Percentiles rank a stretch among this genome's conserved stretches.
These are phyloP conservation scores for Calidris pygmaea DNA, from an alignment of 2,113 vertebrate genomes.

Conservation along the genomic window DNA sequence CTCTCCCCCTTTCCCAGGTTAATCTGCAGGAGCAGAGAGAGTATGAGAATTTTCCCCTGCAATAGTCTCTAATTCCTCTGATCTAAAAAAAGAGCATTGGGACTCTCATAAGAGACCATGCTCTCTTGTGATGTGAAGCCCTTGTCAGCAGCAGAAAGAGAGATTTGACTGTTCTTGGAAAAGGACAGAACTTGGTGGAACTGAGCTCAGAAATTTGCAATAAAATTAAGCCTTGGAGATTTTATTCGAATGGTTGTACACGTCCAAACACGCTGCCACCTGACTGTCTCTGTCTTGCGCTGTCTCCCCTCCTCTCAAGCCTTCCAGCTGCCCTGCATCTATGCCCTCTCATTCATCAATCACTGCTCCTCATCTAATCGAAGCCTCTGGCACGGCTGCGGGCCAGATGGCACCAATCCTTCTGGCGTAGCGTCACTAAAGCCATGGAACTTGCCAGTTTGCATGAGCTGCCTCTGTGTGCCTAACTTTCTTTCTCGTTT, in stretches of 20 bases:
- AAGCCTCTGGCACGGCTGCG: neutral
- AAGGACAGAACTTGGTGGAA: neutral
- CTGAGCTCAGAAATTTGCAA: neutral
- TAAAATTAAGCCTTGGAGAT: neutral
- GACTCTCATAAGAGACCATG: neutral
- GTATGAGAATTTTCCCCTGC: neutral
- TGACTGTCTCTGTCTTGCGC: neutral
- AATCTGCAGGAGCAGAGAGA: neutral
- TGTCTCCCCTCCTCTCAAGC: neutral
- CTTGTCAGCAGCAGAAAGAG: neutral
- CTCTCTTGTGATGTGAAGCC: neutral
- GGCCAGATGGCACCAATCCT: conserved; percentile 23
- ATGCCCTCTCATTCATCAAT: neutral
- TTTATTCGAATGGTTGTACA: neutral
- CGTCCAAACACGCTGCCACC: neutral
- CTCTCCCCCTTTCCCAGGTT: neutral
- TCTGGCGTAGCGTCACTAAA: neutral
- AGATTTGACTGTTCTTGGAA: neutral
- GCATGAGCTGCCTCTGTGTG: neutral
- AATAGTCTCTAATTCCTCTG: neutral
- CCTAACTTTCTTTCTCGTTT: neutral
- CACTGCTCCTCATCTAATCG: neutral
- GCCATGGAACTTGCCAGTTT: neutral
- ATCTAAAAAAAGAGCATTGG: neutral
- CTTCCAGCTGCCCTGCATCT: neutral